These are phyloP conservation scores for Parus major DNA, from an alignment of 2,113 vertebrate species.

Conservation along the genomic window DNA sequence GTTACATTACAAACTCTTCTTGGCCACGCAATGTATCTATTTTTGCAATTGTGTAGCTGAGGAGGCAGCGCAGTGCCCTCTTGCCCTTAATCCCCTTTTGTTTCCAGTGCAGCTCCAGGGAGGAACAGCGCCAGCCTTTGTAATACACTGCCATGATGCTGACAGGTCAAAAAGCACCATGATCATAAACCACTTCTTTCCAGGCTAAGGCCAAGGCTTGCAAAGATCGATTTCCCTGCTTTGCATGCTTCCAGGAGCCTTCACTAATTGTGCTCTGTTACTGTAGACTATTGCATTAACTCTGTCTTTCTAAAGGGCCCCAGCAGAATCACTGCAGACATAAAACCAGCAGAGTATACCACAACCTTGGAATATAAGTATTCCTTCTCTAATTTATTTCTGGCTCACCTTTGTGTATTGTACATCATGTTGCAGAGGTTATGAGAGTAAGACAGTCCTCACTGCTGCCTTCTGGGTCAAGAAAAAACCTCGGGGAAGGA, in stretches of 20 bases:
- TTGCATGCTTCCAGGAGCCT: conserved; percentile 1
- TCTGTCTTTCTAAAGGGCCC: background rate
- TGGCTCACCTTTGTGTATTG: background rate
- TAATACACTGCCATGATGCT: background rate
- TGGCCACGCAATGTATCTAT: background rate
- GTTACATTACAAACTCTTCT: background rate
- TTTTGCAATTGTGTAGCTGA: background rate
- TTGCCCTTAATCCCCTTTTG: background rate
- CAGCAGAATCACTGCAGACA: background rate
- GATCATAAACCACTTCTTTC: conserved; percentile 1
- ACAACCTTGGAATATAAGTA: background rate
- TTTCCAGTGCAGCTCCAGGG: background rate
- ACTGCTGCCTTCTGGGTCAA: background rate
- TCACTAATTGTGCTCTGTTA: conserved; percentile 27
- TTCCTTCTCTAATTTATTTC: background rate
- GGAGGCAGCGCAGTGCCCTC: background rate
- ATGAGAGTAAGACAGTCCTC: background rate
- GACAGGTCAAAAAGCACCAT: conserved; percentile 3
- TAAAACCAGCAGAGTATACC: background rate
- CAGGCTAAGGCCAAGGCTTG: conserved; percentile 1
- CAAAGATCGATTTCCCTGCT: background rate
- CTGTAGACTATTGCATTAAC: background rate
- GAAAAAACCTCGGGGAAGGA: background rate
- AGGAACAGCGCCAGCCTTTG: background rate
- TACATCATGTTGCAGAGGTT: background rate